These are phyloP conservation scores for Teinopalpus imperialis DNA, from an alignment of 2,888 invertebrate species.

Conservation along the genomic window DNA sequence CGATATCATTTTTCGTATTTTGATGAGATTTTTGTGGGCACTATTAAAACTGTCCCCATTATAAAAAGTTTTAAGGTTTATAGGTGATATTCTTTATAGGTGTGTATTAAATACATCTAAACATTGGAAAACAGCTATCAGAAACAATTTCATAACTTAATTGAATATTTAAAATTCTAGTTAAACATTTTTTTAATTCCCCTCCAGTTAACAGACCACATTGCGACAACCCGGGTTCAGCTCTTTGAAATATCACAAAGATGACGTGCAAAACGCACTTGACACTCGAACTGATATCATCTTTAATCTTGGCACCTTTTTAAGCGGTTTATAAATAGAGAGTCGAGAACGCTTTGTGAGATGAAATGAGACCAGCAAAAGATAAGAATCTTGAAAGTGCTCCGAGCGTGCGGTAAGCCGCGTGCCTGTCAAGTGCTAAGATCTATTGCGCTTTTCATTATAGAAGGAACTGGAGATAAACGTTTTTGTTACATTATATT, in stretches of 20 bases:
- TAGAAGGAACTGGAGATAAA: conserved; percentile 29
- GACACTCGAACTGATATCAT: conserved; percentile 58
- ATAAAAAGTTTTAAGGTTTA: background rate
- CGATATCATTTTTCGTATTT: conserved; percentile 10
- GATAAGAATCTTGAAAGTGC: conserved; percentile 73
- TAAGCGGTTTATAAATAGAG: conserved; percentile 72
- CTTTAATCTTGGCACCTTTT: conserved; percentile 81
- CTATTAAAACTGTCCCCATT: background rate
- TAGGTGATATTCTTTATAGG: too few relatives aligned
- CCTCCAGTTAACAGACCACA: too few relatives aligned
- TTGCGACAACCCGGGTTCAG: background rate
- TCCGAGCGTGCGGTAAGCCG: conserved; percentile 54
- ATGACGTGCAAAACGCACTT: conserved; percentile 68
- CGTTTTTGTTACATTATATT: conserved; percentile 26
- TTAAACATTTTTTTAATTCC: too few relatives aligned
- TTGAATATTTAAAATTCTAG: too few relatives aligned
- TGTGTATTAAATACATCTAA: too few relatives aligned
- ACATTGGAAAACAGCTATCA: too few relatives aligned
- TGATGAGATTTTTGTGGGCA: conserved; percentile 14
- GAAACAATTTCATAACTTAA: too few relatives aligned
- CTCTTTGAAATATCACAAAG: conserved; percentile 51
- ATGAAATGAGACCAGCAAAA: conserved; percentile 70
- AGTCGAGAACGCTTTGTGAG: conserved; percentile 64
- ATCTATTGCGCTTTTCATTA: conserved; percentile 67
- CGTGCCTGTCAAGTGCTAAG: conserved; percentile 47